A percentile compares a stretch with the other conserved stretches of the same genome.
Conservation (phyloP, 1,140 invertebrate species). For the Ceratosolen fusciceps region DNA sequence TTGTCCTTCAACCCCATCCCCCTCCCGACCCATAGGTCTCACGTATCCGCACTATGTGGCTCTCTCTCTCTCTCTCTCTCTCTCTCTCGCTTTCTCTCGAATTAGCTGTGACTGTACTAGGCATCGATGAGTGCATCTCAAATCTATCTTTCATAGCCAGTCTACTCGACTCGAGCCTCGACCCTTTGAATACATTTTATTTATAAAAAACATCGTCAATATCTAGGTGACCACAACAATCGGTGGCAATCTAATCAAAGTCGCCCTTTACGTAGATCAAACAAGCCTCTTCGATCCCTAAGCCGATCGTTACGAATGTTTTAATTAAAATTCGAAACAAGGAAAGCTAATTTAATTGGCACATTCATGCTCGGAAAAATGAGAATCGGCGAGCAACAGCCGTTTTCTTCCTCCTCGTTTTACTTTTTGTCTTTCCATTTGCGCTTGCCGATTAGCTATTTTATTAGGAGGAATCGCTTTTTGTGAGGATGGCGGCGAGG, state of each 20-base stretch:
- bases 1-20: too few relatives aligned
- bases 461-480: neutral
- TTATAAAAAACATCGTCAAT: conserved; percentile 24
- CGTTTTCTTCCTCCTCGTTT: too few relatives aligned
- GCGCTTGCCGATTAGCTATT: neutral
- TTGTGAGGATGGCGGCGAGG: neutral
- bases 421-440: too few relatives aligned
- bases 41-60: neutral
- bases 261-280: too few relatives aligned
- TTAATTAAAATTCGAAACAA: neutral
- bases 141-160: neutral
- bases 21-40: too few relatives aligned
- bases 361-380: neutral
- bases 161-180: neutral
- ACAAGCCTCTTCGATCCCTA: neutral
- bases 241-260: too few relatives aligned
- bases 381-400: neutral
- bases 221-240: neutral
- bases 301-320: neutral
- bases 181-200: neutral
- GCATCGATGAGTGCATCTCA: neutral
- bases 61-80: neutral
- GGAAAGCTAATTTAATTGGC: conserved; percentile 9
- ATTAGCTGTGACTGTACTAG: neutral
- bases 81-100: too few relatives aligned